Percentiles rank a stretch among this genome's conserved stretches.
Conservation (phyloP, 2,797 vertebrate species). For the Emydoidea blandingii region DNA sequence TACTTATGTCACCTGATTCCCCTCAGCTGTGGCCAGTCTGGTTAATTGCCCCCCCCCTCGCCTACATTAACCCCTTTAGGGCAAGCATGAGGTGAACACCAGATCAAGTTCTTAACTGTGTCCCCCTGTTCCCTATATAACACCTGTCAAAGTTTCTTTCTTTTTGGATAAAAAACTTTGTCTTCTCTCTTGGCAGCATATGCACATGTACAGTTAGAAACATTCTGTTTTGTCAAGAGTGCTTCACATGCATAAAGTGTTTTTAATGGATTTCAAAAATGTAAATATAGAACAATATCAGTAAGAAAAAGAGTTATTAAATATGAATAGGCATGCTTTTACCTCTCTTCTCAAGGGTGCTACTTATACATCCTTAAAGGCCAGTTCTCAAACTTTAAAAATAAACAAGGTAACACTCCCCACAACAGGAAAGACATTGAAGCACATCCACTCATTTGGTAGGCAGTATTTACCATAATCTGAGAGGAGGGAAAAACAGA, state of each 20-base stretch:
- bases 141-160: not conserved
- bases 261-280: slow-evolving; percentile 16
- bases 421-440: not conserved
- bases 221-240: not conserved
- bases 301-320: not conserved
- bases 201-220: not conserved
- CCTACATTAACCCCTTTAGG: not conserved
- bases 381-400: not conserved
- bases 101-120: not conserved
- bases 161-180: not conserved
- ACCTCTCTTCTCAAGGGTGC: not conserved
- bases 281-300: not conserved
- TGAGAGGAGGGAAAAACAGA: not conserved
- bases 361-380: not conserved
- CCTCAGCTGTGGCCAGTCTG: not conserved
- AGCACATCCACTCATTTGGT: not conserved
- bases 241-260: not conserved
- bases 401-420: not conserved
- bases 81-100: not conserved
- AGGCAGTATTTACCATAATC: not conserved
- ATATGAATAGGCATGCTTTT: slow-evolving; percentile 35
- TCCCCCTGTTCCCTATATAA: not conserved
- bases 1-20: not conserved
- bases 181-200: not conserved
- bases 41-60: not conserved